phyloP scores from a whole-genome alignment of 2,113 vertebrate genomes.

The Martes martes region DNA sequence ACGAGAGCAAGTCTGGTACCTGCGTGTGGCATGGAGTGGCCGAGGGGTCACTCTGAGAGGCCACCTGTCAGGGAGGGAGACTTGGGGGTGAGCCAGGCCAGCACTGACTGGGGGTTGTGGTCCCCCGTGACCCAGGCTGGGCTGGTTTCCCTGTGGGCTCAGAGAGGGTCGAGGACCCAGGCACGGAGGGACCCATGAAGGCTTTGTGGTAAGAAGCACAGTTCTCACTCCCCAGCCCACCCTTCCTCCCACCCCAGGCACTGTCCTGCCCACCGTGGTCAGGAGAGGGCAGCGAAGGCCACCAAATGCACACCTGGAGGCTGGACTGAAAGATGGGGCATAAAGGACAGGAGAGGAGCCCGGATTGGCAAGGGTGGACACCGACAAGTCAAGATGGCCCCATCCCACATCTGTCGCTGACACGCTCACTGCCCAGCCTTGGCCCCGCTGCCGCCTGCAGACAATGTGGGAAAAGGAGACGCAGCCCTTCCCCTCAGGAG shows the following conservation, averaged over 20 bases:
- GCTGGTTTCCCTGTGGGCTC: neutral
- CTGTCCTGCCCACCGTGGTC: constrained; percentile 21
- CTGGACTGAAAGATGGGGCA: neutral
- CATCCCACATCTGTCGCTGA: accelerated
- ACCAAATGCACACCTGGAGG: constrained; percentile 2
- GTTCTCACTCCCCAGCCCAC: accelerated
- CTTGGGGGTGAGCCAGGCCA: neutral
- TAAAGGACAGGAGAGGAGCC: neutral
- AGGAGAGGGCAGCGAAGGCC: constrained; percentile 68
- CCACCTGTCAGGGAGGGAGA: neutral
- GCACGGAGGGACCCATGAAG: neutral
- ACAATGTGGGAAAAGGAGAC: accelerated
- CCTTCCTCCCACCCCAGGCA: neutral
- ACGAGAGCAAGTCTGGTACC: neutral
- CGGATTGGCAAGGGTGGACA: neutral
- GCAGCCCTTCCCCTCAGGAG: neutral
- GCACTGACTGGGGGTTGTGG: accelerated
- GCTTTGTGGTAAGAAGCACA: neutral
- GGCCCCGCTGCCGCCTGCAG: accelerated
- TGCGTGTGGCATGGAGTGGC: neutral
- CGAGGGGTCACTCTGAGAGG: neutral
- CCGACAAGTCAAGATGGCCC: neutral
- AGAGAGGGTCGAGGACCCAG: neutral
- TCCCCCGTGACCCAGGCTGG: accelerated
- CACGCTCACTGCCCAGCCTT: neutral